Base-by-base conservation (phyloP, 2,113 vertebrate species). In the Ovis canadensis region DNA sequence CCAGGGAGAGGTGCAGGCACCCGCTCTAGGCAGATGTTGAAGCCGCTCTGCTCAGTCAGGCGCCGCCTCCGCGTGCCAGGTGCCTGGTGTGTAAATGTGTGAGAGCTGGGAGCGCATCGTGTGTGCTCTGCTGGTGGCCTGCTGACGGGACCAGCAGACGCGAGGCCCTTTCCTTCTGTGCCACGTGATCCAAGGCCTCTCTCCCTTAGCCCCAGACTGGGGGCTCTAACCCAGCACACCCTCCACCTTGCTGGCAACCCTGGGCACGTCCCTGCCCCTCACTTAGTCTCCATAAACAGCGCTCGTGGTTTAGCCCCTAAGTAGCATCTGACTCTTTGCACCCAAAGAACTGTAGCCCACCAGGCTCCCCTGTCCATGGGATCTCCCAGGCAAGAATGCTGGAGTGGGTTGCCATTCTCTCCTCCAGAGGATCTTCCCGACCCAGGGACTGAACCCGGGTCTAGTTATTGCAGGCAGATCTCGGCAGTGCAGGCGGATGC, bases 111-210 rank as follows among this genome's bases (percentile, higher is more conserved):
- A 21, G 31, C 0, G 0, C 6, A 10, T 3, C 0, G 3, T 3
- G 52, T 3, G 0, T 7, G 19, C 23, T 33, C 17, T 3, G 1
- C 12, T 0, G 0, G 17, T 3, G 67, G 33, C 48, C 31, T 0
- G 1, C 74, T 5, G 31, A 43, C 2, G 1, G 48, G 7, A 8
- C 64, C 80, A 3, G 33, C 1, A 4, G 27, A 3, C 5, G 3
- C 1, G 2, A 25, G 0, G 3, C 2, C 0, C 45, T 16, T 88
- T 23, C 59, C 16, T 64, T 52, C 71, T 25, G 15, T 67, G 91
- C 9, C 52, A 17, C 6, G 48, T 36, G 9, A 25, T 7, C 95
- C 36, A 10, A 83, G 84, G 36, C 36, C 31, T 64, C 59, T 45
- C 19, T 27, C 19, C n/a, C 25, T 36, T 7, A 78, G 3, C 23